These are phyloP conservation scores for Alcedo atthis DNA, from an alignment of 2,797 vertebrate genomes.

Conservation along the genomic window DNA sequence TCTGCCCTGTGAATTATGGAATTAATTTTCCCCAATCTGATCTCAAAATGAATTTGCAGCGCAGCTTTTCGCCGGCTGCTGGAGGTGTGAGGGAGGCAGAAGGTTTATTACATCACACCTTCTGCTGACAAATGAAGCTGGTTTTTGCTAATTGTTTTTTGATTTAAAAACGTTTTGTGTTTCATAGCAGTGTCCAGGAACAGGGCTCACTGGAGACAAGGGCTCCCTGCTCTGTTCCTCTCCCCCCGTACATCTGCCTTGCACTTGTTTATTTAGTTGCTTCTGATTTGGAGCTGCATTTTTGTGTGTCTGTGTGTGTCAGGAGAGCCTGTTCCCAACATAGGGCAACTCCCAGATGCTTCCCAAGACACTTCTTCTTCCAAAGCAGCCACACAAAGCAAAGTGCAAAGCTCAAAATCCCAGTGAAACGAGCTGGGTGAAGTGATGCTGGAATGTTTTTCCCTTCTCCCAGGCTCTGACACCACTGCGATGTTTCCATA, in stretches of 20 bases:
- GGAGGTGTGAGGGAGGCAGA: conserved; percentile 10
- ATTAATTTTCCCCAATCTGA: conserved; percentile 31
- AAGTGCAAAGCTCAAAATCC: neutral
- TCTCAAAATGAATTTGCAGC: neutral
- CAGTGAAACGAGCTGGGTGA: rapidly evolving
- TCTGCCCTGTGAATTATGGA: conserved; percentile 32
- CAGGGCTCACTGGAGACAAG: neutral
- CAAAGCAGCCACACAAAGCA: neutral
- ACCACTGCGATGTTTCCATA: rapidly evolving
- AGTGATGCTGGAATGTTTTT: neutral
- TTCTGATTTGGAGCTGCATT: neutral
- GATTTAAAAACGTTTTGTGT: neutral
- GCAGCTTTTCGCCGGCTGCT: neutral
- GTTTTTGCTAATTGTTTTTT: neutral
- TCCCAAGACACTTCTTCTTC: neutral
- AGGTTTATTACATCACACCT: neutral
- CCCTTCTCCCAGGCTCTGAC: neutral
- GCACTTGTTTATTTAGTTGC: neutral
- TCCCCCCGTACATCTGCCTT: rapidly evolving
- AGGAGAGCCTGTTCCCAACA: neutral
- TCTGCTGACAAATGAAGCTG: neutral
- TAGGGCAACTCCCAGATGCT: neutral
- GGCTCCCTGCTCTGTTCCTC: neutral
- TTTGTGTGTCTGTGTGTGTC: neutral
- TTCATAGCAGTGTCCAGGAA: neutral